Conservation (phyloP, 2,113 vertebrate genomes). For the Mystacornis crossleyi region DNA sequence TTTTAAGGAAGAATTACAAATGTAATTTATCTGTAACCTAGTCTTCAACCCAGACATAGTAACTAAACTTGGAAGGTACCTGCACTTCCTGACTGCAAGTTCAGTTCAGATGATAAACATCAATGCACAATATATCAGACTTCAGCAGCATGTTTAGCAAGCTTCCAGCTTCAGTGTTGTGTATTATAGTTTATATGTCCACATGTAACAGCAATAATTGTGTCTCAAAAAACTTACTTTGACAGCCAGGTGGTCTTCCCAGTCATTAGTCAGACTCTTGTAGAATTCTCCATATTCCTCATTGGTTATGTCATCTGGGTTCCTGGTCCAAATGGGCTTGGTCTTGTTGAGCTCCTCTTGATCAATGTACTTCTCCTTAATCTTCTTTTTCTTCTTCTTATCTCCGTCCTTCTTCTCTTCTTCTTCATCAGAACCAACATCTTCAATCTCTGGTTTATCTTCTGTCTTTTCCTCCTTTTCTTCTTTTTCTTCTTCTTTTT, state of each 20-base stretch:
- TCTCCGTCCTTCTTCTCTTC: constrained; percentile 83
- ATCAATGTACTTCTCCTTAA: constrained; percentile 82
- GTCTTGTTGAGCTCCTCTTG: constrained; percentile 76
- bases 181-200: fast-evolving
- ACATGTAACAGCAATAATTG: fast-evolving
- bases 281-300: constrained; percentile 97
- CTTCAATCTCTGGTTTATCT: constrained; percentile 86
- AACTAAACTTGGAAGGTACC: fast-evolving
- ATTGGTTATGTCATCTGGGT: constrained; percentile 93
- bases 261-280: constrained; percentile 91
- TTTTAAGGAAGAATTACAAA: not conserved
- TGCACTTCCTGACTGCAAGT: fast-evolving
- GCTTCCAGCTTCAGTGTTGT: not conserved
- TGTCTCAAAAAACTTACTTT: constrained; percentile 66
- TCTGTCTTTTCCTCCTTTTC: constrained; percentile 74
- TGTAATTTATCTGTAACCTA: fast-evolving
- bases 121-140: fast-evolving
- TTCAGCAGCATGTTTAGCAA: fast-evolving
- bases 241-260: constrained; percentile 86
- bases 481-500: constrained; percentile 81
- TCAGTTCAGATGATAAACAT: fast-evolving
- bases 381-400: constrained; percentile 83
- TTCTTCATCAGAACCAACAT: constrained; percentile 85
- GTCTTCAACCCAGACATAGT: fast-evolving
- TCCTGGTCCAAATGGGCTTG: constrained; percentile 91